Evolutionary conservation across 2,113 vertebrate genomes (phyloP).

Genomic region (Cheilinus undulatus): DNA sequence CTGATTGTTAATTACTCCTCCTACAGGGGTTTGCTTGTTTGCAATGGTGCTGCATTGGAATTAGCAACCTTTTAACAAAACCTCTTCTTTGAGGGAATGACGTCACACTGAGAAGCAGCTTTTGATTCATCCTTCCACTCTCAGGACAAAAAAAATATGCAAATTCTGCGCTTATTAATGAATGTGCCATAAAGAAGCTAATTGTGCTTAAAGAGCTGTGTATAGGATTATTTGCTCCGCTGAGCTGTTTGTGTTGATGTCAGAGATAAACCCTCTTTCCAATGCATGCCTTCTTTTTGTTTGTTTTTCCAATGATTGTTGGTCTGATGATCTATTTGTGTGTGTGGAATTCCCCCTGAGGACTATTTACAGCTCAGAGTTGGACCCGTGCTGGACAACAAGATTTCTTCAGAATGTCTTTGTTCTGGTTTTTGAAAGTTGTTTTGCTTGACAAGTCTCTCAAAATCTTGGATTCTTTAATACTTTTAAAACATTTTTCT

Average conservation of each 20-base stretch:
- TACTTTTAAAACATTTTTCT: no score
- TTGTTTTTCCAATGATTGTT: constrained; percentile 4
- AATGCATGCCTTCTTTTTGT: constrained; percentile 2
- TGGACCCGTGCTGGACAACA: constrained; percentile 18
- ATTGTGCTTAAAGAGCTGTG: constrained; percentile 32
- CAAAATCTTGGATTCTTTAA: no score
- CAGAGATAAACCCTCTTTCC: constrained; percentile 7
- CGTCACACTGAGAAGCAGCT: constrained; percentile 39
- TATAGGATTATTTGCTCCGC: constrained; percentile 18
- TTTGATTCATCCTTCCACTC: constrained; percentile 27
- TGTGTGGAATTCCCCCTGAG: constrained; percentile 49
- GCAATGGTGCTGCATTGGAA: constrained; percentile 56
- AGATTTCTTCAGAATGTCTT: constrained; percentile 34
- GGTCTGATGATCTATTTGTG: constrained; percentile 50
- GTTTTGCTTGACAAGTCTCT: neutral
- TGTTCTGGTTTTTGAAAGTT: constrained; percentile 15
- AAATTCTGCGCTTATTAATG: constrained; percentile 39
- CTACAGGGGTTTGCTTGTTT: constrained; percentile 60
- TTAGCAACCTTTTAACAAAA: constrained; percentile 40
- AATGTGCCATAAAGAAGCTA: constrained; percentile 32
- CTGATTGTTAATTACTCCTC: constrained; percentile 49
- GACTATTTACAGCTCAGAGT: constrained; percentile 25
- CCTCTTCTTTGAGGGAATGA: constrained; percentile 44
- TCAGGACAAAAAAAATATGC: constrained; percentile 35
- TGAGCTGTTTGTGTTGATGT: constrained; percentile 12